Base-by-base conservation (phyloP, 2,888 invertebrate species). In the Agrochola lychnidis region DNA sequence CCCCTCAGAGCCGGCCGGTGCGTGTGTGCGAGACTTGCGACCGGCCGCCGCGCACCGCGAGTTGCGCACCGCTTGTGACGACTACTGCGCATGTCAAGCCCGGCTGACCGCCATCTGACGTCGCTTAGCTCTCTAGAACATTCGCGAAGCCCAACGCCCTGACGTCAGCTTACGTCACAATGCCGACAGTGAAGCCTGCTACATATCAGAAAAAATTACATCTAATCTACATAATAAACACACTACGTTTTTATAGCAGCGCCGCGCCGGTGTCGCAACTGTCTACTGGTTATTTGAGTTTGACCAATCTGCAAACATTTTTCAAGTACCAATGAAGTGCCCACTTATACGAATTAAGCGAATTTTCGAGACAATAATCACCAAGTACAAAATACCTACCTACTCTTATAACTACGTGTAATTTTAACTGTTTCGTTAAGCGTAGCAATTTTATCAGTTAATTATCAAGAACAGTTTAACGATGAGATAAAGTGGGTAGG, bases 111-210 rank as follows among this genome's bases (percentile, higher is more conserved):
- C 75, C 79, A 79, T 70, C 88, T 89, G 91, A 90, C 91, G 90
- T 87, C 86, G 88, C 78, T 71, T 79, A 77, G 73, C 45, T 66
- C 84, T 87, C 83, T 89, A 88, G 93, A 94, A 94, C 87, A 90
- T 93, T 94, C 93, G 92, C 63, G 90, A 91, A 90, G 83, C 87
- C 78, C 73, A 76, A 77, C 63, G 82, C 76, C 73, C 82, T 91
- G 92, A 93, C 93, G 92, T 93, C 91, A 92, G 70, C 72, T 91
- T 89, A 92, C 94, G 91, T 93, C 93, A 93, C 83, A 66, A 84
- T 73, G 76, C 77, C 87, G 81, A 76, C 73, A 57, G 64, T 75
- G 81, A 87, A 88, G 85, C 86, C 87, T 82, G 48, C 78, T 77
- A 67, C 59, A 75, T 82, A 80, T 73, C 59, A 79, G 64, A 78